A percentile compares a stretch with the other conserved stretches of the same genome.
Conservation (phyloP, 2,888 invertebrate species). For the Drosophila emarginata region DNA sequence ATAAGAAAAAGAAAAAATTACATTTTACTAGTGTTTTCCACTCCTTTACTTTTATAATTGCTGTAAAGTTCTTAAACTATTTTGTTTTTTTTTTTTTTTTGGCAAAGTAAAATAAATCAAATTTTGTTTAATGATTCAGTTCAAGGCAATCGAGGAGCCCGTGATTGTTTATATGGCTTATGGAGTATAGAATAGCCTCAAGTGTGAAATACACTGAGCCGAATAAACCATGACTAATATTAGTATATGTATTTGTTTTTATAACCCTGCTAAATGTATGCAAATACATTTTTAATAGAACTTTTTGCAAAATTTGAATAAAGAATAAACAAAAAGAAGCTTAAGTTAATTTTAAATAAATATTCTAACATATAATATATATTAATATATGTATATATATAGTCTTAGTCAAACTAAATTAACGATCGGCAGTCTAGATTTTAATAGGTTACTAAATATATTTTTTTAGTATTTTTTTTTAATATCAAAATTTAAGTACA, state of each 20-base stretch:
- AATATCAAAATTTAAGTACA: too few relatives aligned
- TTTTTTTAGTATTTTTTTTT: too few relatives aligned
- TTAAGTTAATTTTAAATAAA: too few relatives aligned
- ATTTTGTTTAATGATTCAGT: constrained; percentile 35
- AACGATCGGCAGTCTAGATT: too few relatives aligned
- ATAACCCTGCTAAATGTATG: background rate
- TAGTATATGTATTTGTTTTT: background rate
- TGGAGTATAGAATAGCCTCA: constrained; percentile 30
- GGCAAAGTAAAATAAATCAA: constrained; percentile 33
- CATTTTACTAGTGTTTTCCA: background rate
- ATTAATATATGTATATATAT: too few relatives aligned
- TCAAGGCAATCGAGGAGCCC: constrained; percentile 62
- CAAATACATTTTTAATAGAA: too few relatives aligned
- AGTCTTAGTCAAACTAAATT: too few relatives aligned
- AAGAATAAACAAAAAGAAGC: too few relatives aligned
- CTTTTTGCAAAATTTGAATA: too few relatives aligned
- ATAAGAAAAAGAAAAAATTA: background rate
- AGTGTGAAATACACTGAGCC: constrained; percentile 1
- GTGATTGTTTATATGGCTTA: constrained; percentile 37
- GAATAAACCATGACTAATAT: background rate
- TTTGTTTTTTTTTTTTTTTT: background rate
- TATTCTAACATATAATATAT: too few relatives aligned
- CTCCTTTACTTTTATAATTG: background rate
- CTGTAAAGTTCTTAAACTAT: too few relatives aligned
- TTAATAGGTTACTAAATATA: too few relatives aligned